Base-by-base conservation (phyloP, 2,113 vertebrate genomes). In the Hepsetus odoe region DNA sequence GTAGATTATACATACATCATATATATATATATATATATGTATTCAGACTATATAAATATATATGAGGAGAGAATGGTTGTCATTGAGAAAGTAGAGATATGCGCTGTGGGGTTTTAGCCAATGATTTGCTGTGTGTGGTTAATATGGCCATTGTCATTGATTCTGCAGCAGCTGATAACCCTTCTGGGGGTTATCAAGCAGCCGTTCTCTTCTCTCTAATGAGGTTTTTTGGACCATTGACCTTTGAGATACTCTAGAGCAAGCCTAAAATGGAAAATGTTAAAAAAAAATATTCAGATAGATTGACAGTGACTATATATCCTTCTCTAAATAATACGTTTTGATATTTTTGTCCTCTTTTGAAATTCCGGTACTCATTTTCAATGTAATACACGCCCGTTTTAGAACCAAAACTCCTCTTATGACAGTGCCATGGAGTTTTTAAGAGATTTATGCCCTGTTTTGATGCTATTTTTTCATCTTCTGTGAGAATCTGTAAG, bases 301-400 rank as follows among this genome's bases (percentile, higher is more conserved):
- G n/a, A n/a, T 9, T 38, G 44, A 59, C 56, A 30, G 11, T 61
- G 28, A 16, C 58, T 32, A 32, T 32, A 28, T 32, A 55, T 55
- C 38, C 74, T 55, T 66, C 30, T 46, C 61, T 76, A 38, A 66
- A 67, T 51, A 76, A 62, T 5, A 11, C 16, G 32, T 38, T 20
- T 46, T 55, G 46, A 38, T 55, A 22, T 55, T 76, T 49, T 38
- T 66, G 64, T 76, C 14, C 22, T 30, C 44, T 16, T 20, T 40
- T 14, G 20, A 33, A 64, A 64, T 64, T 64, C 61, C 61, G 20
- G 1, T 18, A 33, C n/a, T 62, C 9, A 46, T 62, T 49, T 46
- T 33, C 8, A 53, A 42, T 64, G 44, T 65, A 53, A 3, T 61
- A 5, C 40, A 49, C 20, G 12, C 18, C 33, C 1, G 20, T 65